Base-by-base conservation (phyloP, 2,888 invertebrate species). In the Agrochola macilenta region DNA sequence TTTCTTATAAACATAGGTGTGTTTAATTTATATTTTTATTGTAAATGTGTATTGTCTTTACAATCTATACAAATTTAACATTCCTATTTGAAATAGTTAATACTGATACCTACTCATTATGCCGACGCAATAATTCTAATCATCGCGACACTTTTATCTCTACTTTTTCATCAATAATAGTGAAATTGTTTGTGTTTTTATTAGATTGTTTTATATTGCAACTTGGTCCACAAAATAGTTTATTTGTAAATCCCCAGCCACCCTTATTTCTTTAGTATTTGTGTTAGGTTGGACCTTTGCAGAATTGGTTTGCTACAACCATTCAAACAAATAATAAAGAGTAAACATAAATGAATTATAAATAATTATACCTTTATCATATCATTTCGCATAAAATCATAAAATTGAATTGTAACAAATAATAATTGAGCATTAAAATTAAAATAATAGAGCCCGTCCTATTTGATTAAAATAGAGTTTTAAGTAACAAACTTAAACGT, bases 111-210 rank as follows among this genome's bases (percentile, higher is more conserved):
- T 74, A 63, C 26, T 49, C 11, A 75, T 61, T 69, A 63, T 75
- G 73, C 84, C 86, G 86, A 78, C 84, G 84, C 83, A 80, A 68
- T 73, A 58, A 68, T 68, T 75, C 1, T 60, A 80, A 77, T 77
- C 57, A 66, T 71, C 23, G 12, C 2, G 12, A 39, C 46, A 43
- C 0, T 30, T 65, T 73, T 77, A 77, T 80, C 66, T 58, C 23
- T 30, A 64, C 14, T 30, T 64, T 74, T 63, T 79, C 70, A 77
- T 77, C 64, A 69, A 61, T 39, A 69, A 61, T 39, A 39, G 14
- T 72, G 0, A 63, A 49, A 64, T 72, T 39, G 11, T 46, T 69
- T 66, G 60, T 71, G 8, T 73, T 66, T 69, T 43, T 12, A 46
- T 58, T 61, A 35, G 23, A 52, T 52, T 63, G 30, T 57, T 68